Percentiles rank a stretch among this genome's conserved stretches.
These are phyloP conservation scores for Drosophila nr. medialis DNA, from an alignment of 2,888 invertebrate species.

Conservation along the genomic window DNA sequence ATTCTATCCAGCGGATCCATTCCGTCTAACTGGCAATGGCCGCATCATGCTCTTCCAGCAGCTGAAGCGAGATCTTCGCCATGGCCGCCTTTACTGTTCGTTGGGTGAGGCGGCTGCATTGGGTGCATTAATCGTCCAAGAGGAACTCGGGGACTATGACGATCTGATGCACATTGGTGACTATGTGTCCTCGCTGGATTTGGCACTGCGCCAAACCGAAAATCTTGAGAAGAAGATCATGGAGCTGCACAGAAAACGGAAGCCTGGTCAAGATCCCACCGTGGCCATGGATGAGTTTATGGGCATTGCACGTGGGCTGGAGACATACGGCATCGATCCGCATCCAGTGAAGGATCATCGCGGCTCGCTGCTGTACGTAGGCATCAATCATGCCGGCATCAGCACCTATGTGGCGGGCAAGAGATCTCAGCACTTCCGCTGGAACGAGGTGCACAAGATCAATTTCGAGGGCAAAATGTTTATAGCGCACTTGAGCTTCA, in stretches of 20 bases:
- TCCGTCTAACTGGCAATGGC: slow-evolving; percentile 96
- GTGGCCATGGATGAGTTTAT: slow-evolving; percentile 96
- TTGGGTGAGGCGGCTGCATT: slow-evolving; percentile 94
- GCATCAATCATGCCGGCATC: slow-evolving; percentile 97
- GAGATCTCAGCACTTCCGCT: slow-evolving; percentile 97
- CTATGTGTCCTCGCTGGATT: slow-evolving; percentile 95
- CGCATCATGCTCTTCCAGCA: slow-evolving; percentile 98
- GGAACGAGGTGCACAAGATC: slow-evolving; percentile 97
- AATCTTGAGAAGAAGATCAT: slow-evolving; percentile 96
- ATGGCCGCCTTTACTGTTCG: slow-evolving; percentile 97
- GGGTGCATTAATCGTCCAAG: slow-evolving; percentile 96
- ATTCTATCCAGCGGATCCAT: slow-evolving; percentile 98
- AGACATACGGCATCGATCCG: slow-evolving; percentile 99
- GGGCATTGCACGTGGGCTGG: slow-evolving; percentile 94
- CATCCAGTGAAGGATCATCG: slow-evolving; percentile 99
- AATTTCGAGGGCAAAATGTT: slow-evolving; percentile 99
- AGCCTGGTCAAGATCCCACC: slow-evolving; percentile 93
- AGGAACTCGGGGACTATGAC: slow-evolving; percentile 97
- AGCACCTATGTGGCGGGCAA: slow-evolving; percentile 97
- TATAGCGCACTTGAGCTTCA: slow-evolving; percentile 96
- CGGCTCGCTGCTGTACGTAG: slow-evolving; percentile 95
- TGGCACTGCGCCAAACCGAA: slow-evolving; percentile 96
- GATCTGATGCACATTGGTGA: slow-evolving; percentile 94
- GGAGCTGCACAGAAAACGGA: slow-evolving; percentile 94
- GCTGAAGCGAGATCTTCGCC: slow-evolving; percentile 96